These are phyloP conservation scores for Mastigias papua DNA, from an alignment of 30 jellyfish, hydroid and myxozoan genomes.

Conservation along the genomic window DNA sequence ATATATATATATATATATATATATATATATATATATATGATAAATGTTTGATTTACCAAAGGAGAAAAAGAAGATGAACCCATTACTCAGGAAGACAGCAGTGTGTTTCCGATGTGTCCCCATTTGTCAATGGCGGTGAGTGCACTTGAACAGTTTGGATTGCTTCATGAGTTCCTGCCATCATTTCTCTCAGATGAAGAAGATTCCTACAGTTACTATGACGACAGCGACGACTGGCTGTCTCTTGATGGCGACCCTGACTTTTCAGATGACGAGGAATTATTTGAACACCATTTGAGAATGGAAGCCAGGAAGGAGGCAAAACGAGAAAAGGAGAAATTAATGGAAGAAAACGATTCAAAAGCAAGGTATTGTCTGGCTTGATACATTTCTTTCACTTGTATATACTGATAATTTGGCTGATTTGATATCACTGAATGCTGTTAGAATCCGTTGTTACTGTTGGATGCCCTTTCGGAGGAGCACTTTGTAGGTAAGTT, in stretches of 20 bases:
- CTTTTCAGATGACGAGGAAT: slow-evolving; percentile 42
- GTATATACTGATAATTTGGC: neutral
- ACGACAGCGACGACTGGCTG: slow-evolving; percentile 58
- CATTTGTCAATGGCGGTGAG: slow-evolving; percentile 3
- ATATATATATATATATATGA: too few species aligned
- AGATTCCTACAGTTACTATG: slow-evolving; percentile 27
- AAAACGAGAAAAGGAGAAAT: neutral
- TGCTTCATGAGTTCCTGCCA: slow-evolving; percentile 26
- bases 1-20: too few species aligned
- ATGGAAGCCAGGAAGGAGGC: slow-evolving; percentile 24
- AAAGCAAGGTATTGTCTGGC: slow-evolving; percentile 10
- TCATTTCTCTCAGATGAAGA: slow-evolving; percentile 46
- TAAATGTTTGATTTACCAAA: neutral
- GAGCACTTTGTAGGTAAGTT: too few species aligned
- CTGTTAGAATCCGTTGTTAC: too few species aligned
- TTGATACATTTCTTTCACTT: too few species aligned
- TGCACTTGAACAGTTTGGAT: slow-evolving; percentile 19
- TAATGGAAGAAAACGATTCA: neutral
- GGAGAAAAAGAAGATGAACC: neutral
- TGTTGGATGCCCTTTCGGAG: too few species aligned
- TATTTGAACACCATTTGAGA: neutral
- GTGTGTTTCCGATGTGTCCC: neutral
- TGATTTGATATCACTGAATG: too few species aligned
- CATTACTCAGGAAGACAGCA: neutral
- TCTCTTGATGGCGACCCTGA: slow-evolving; percentile 43